These are phyloP conservation scores for Meloidogyne floridensis DNA, from an alignment of 1,140 invertebrate genomes.

Conservation along the genomic window DNA sequence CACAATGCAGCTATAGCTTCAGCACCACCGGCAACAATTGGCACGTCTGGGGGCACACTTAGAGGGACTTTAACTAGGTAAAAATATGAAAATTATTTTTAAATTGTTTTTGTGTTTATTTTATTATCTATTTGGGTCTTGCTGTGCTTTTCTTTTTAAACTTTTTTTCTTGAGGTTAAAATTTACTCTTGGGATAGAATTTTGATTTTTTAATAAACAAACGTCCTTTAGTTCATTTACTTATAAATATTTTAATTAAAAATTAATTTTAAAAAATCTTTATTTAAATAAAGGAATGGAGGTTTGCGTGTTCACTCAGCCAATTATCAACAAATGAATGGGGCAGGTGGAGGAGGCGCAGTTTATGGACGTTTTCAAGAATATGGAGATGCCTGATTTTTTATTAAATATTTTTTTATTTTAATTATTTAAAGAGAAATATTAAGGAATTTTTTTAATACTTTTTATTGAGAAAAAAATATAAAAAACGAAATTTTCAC, in stretches of 20 bases:
- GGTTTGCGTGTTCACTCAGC: constrained; percentile 19
- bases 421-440: too few relatives aligned
- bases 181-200: too few relatives aligned
- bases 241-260: not conserved
- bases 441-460: too few relatives aligned
- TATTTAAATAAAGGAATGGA: not conserved
- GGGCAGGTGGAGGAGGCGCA: not conserved
- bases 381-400: constrained; percentile 17
- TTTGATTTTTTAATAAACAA: too few relatives aligned
- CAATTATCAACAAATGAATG: constrained; percentile 29
- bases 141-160: not conserved
- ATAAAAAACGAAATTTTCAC: too few relatives aligned
- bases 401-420: not conserved
- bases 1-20: constrained; percentile 24
- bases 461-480: too few relatives aligned
- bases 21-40: constrained; percentile 3
- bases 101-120: not conserved
- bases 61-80: constrained; percentile 25
- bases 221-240: too few relatives aligned
- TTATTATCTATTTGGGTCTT: not conserved
- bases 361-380: constrained; percentile 31
- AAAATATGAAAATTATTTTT: not conserved
- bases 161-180: not conserved
- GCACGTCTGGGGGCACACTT: constrained; percentile 8
- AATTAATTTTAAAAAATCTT: not conserved